A percentile compares a stretch with the other conserved stretches of the same genome.
These are phyloP conservation scores for Caloenas nicobarica DNA, from an alignment of 2,113 vertebrate genomes.

Conservation along the genomic window DNA sequence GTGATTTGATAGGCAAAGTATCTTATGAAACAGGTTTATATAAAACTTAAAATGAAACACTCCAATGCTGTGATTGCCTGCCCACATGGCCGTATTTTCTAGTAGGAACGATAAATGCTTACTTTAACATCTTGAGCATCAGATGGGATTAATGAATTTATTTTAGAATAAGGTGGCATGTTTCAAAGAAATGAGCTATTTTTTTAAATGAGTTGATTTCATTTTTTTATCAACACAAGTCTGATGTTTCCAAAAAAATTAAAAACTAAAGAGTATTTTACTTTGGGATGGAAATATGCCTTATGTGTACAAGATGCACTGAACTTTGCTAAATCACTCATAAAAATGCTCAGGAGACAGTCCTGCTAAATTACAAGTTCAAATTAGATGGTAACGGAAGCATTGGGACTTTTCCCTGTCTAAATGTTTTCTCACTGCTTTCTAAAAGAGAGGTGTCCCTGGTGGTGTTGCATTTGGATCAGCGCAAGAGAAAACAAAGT, in stretches of 20 bases:
- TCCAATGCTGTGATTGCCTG: neutral
- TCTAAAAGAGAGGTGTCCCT: neutral
- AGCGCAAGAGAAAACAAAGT: neutral
- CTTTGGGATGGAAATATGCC: neutral
- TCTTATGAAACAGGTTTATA: neutral
- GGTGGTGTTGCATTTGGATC: neutral
- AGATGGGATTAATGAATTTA: neutral
- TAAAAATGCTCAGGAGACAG: neutral
- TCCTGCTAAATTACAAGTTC: neutral
- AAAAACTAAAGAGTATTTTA: neutral
- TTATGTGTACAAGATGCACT: neutral
- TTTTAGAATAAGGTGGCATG: neutral
- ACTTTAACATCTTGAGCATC: neutral
- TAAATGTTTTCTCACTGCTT: neutral
- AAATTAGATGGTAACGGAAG: neutral
- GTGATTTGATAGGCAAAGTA: neutral
- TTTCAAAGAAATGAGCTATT: neutral
- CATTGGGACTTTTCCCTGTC: neutral
- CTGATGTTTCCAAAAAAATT: neutral
- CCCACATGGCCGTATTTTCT: neutral
- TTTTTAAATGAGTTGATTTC: neutral
- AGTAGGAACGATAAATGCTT: neutral
- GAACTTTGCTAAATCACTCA: neutral
- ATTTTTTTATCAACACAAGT: neutral
- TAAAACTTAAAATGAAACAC: neutral